A percentile compares a stretch with the other conserved stretches of the same genome.
Conservation (phyloP, 2,888 invertebrate genomes). For the Orthosia incerta region DNA sequence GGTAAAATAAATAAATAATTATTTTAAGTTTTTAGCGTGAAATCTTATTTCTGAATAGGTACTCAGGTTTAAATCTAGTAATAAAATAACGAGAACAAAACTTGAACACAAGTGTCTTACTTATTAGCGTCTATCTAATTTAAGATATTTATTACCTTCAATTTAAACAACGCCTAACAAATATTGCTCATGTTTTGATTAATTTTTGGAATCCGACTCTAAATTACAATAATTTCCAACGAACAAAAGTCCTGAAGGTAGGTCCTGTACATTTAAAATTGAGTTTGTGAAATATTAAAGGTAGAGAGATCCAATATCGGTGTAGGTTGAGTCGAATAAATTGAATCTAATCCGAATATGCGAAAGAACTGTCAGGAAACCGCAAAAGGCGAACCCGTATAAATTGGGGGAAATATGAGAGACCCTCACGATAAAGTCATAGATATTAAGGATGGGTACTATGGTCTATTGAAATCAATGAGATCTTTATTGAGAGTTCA, state of each 20-base stretch:
- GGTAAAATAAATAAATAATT: background rate
- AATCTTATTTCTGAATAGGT: background rate
- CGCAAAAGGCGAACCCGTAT: constrained; percentile 83
- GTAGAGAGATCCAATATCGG: constrained; percentile 70
- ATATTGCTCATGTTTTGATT: constrained; percentile 33
- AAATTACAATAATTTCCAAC: constrained; percentile 30
- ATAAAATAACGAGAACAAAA: background rate
- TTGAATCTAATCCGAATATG: constrained; percentile 81
- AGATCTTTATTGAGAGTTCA: constrained; percentile 85
- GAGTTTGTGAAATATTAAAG: constrained; percentile 68
- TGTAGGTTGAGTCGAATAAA: constrained; percentile 76
- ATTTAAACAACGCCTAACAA: constrained; percentile 15
- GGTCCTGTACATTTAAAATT: constrained; percentile 44
- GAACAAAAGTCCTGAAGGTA: constrained; percentile 19
- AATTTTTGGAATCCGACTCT: constrained; percentile 18
- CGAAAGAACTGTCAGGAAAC: constrained; percentile 80
- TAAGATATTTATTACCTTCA: background rate
- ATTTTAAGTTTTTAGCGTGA: background rate
- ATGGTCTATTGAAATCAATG: constrained; percentile 87
- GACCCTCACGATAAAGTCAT: constrained; percentile 82
- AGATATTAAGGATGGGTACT: constrained; percentile 82
- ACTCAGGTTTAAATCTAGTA: background rate
- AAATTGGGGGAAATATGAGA: constrained; percentile 85
- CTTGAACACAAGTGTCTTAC: background rate
- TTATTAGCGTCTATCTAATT: background rate